A percentile compares a stretch with the other conserved stretches of the same genome.
phyloP scores from a whole-genome alignment of 2,797 vertebrate genomes.

The Aeoliscus strigatus region DNA sequence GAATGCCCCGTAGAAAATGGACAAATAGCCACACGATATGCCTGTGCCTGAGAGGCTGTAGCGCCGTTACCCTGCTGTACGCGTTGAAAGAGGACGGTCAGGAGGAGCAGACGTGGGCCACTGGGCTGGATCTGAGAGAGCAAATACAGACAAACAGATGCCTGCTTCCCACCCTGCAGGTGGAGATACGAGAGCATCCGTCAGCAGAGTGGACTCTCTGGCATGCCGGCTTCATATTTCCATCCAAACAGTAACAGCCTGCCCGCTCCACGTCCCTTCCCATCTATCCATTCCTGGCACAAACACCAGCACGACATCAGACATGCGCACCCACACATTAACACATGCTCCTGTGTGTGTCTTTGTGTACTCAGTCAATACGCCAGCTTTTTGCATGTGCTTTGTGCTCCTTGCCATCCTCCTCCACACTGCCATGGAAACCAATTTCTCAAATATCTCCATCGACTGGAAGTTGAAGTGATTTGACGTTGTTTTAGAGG shows the following conservation, averaged over 20 bases:
- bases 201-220: constrained; percentile 41
- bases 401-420: constrained; percentile 62
- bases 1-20: constrained; percentile 76
- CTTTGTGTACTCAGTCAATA: constrained; percentile 46
- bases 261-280: constrained; percentile 38
- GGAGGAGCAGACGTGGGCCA: constrained; percentile 61
- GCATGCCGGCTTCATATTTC: constrained; percentile 29
- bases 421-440: constrained; percentile 75
- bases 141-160: constrained; percentile 48
- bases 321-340: constrained; percentile 30
- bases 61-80: constrained; percentile 70
- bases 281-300: constrained; percentile 13
- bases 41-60: constrained; percentile 78
- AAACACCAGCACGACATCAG: constrained; percentile 19
- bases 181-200: constrained; percentile 46
- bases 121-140: constrained; percentile 55
- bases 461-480: constrained; percentile 51
- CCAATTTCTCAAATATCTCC: constrained; percentile 60
- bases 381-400: constrained; percentile 52
- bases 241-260: constrained; percentile 48
- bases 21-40: constrained; percentile 76
- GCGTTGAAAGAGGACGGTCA: constrained; percentile 65
- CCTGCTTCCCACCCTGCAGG: constrained; percentile 48
- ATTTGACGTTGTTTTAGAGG: constrained; percentile 40
- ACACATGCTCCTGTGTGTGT: constrained; percentile 29